Evolutionary conservation across 2,113 vertebrate species (phyloP).

Genomic region (Plectropomus leopardus): DNA sequence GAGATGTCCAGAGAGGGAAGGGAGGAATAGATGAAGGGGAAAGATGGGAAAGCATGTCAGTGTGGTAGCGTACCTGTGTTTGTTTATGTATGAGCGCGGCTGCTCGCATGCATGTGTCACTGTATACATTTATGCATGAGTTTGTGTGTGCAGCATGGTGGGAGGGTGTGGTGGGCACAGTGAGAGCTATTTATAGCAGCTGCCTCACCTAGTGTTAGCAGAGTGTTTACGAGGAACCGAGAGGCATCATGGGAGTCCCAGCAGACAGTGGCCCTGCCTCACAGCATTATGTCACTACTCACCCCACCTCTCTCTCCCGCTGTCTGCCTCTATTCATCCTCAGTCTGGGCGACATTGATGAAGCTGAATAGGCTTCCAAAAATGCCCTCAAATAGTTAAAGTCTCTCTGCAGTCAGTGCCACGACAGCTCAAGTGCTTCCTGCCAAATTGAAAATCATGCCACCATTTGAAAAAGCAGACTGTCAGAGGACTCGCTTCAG

Average conservation of each 20-base stretch:
- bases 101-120: constrained; percentile 42
- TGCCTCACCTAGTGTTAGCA: constrained; percentile 58
- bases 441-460: constrained; percentile 32
- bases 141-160: constrained; percentile 21
- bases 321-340: constrained; percentile 13
- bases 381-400: constrained; percentile 5
- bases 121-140: constrained; percentile 52
- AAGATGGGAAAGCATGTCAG: constrained; percentile 15
- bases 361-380: constrained; percentile 1
- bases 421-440: constrained; percentile 1
- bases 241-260: constrained; percentile 63
- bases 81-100: constrained; percentile 26
- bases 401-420: constrained; percentile 9
- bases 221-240: constrained; percentile 56
- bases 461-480: constrained; percentile 17
- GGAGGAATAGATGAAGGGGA: neutral
- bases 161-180: constrained; percentile 34
- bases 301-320: constrained; percentile 12
- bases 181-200: constrained; percentile 65
- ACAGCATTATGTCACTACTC: constrained; percentile 51
- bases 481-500: neutral
- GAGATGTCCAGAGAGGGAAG: neutral
- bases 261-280: constrained; percentile 40
- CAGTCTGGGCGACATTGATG: neutral
- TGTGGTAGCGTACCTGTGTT: constrained; percentile 10